Evolutionary conservation across 2,113 vertebrate genomes (phyloP), one percentile per base, ranked within the genome.

Genomic region (Phalacrocorax carbo): DNA sequence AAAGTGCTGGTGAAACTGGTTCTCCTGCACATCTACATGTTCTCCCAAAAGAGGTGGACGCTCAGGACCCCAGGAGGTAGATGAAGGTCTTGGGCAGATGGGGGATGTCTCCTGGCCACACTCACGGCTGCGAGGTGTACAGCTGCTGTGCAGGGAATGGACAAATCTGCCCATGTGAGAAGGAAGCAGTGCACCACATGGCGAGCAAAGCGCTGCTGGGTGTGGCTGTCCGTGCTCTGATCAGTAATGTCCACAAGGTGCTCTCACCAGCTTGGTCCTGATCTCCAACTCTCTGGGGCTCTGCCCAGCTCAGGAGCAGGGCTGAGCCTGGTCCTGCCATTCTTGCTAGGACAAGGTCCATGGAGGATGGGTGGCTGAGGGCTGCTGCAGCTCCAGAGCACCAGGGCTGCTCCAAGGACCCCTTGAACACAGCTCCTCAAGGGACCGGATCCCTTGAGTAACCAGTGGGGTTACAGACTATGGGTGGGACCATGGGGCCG

Each of bases 181-280:
- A 62, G 32, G 40, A 48, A 22, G 30, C 0, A 1, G 27, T 44
- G 49, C 42, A 42, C 30, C 42, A 64, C 60, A 52, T 3, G 1
- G 44, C 1, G 1, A 44, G 34, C 46, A 49, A 54, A 76, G n/a
- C 30, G 19, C 40, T 0, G 4, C n/a, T 1, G 4, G 13, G 20
- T 30, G 17, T 1, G 0, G 44, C 15, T 79, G 82, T 38, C 58
- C 1, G 1, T 29, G 44, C 27, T 52, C 40, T 55, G 65, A 42
- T 54, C 34, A 11, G 19, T 30, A 16, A 16, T 32, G 65, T 60
- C 58, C 30, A 11, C 21, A 23, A 21, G 38, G 11, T 1, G 0
- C n/a, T 49, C 36, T 23, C 38, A 22, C 25, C 60, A 61, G 27
- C 42, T 88, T 7, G 21, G 14, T n/a, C 12, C 34, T 0, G 0